A percentile compares a stretch with the other conserved stretches of the same genome.
These are phyloP conservation scores for Agrochola lota DNA, from an alignment of 2,888 invertebrate genomes.

Conservation along the genomic window DNA sequence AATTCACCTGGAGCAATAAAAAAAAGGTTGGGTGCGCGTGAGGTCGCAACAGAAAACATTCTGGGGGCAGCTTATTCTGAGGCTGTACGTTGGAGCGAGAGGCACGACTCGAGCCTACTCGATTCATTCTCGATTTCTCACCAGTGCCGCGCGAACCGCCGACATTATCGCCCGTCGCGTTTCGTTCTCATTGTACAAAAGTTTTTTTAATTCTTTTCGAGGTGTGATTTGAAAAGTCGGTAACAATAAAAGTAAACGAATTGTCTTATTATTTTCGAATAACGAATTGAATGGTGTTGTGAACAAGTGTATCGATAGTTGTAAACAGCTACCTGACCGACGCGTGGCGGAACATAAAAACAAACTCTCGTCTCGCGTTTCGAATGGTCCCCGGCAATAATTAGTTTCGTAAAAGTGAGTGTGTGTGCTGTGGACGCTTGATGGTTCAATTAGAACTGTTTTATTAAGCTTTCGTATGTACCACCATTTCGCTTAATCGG, in stretches of 20 bases:
- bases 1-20: slow-evolving; percentile 73
- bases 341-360: slow-evolving; percentile 86
- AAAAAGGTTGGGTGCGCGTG: slow-evolving; percentile 77
- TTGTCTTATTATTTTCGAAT: slow-evolving; percentile 77
- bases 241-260: slow-evolving; percentile 74
- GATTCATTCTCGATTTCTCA: slow-evolving; percentile 83
- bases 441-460: slow-evolving; percentile 86
- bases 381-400: slow-evolving; percentile 85
- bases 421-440: slow-evolving; percentile 87
- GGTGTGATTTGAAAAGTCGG: slow-evolving; percentile 76
- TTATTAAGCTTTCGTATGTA: slow-evolving; percentile 80
- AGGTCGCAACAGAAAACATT: slow-evolving; percentile 77
- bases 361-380: slow-evolving; percentile 85
- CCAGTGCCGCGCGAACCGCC: slow-evolving; percentile 86
- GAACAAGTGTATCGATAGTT: slow-evolving; percentile 79
- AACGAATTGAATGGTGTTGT: slow-evolving; percentile 83
- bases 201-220: slow-evolving; percentile 77
- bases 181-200: slow-evolving; percentile 67
- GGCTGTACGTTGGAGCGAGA: slow-evolving; percentile 81
- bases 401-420: slow-evolving; percentile 89
- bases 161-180: slow-evolving; percentile 77
- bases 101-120: slow-evolving; percentile 77
- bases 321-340: slow-evolving; percentile 75
- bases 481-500: slow-evolving; percentile 73
- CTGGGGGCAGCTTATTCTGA: slow-evolving; percentile 71